Conservation (phyloP, 1,140 invertebrate species). For the Ceratitis capitata region DNA sequence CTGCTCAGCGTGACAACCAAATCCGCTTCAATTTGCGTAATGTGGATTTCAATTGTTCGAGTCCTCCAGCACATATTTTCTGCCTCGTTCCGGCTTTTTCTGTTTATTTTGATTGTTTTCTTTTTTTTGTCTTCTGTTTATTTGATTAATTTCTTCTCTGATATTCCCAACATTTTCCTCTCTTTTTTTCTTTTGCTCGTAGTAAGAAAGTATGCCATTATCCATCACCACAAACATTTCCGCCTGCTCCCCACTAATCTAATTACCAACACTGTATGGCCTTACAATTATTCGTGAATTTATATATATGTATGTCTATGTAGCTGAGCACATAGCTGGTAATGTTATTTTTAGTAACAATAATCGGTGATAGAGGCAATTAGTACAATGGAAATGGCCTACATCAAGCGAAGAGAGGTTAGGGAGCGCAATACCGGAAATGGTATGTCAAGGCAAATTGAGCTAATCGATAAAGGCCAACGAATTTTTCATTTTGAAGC, state of each 20-base stretch:
- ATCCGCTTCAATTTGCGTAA: background rate
- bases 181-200: background rate
- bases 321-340: background rate
- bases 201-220: background rate
- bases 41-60: background rate
- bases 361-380: background rate
- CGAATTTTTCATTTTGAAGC: background rate
- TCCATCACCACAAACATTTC: background rate
- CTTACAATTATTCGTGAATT: background rate
- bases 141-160: no score
- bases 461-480: background rate
- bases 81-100: no score
- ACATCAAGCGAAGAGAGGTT: background rate
- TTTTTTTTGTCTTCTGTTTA: no score
- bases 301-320: background rate
- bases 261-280: background rate
- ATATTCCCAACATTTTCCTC: no score
- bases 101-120: no score
- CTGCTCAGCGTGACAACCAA: background rate
- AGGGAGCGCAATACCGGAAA: background rate
- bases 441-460: background rate
- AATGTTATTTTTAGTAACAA: background rate
- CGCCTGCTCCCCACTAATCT: background rate
- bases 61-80: background rate
- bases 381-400: background rate